Conservation (phyloP, 1,140 invertebrate genomes). For the Thaumetopoea pityocampa region DNA sequence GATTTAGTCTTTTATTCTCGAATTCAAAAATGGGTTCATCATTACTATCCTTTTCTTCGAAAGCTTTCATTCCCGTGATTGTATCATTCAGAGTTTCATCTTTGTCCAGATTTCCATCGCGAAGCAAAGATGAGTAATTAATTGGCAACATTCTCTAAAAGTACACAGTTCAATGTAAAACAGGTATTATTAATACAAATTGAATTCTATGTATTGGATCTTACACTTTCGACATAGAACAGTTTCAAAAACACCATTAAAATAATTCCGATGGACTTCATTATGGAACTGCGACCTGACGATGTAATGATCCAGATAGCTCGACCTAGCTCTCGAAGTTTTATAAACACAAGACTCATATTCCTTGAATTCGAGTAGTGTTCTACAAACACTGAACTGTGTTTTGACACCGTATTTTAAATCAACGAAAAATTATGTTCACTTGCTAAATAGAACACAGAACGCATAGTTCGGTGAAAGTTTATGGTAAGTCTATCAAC, state of each 20-base stretch:
- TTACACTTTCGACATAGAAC: constrained; percentile 36
- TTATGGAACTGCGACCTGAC: constrained; percentile 22
- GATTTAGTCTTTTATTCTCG: constrained; percentile 18
- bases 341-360: constrained; percentile 43
- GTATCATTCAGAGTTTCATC: constrained; percentile 28
- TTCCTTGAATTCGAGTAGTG: constrained; percentile 41
- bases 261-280: constrained; percentile 33
- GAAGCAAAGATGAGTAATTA: constrained; percentile 26
- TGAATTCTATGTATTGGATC: constrained; percentile 8
- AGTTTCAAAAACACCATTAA: constrained; percentile 29
- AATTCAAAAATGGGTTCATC: constrained; percentile 25
- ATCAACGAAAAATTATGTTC: constrained; percentile 15
- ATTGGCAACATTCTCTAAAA: constrained; percentile 42
- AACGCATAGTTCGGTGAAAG: too few relatives aligned
- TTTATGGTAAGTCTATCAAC: too few relatives aligned
- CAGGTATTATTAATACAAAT: constrained; percentile 4
- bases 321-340: constrained; percentile 14
- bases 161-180: constrained; percentile 10
- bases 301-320: constrained; percentile 21
- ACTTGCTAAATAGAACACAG: too few relatives aligned
- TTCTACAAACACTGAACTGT: constrained; percentile 27
- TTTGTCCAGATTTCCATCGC: constrained; percentile 11
- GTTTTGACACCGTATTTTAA: constrained; percentile 32
- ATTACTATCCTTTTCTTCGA: constrained; percentile 23
- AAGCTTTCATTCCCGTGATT: constrained; percentile 20